Base-by-base conservation (phyloP, 2,113 vertebrate genomes). In the Bos indicus region DNA sequence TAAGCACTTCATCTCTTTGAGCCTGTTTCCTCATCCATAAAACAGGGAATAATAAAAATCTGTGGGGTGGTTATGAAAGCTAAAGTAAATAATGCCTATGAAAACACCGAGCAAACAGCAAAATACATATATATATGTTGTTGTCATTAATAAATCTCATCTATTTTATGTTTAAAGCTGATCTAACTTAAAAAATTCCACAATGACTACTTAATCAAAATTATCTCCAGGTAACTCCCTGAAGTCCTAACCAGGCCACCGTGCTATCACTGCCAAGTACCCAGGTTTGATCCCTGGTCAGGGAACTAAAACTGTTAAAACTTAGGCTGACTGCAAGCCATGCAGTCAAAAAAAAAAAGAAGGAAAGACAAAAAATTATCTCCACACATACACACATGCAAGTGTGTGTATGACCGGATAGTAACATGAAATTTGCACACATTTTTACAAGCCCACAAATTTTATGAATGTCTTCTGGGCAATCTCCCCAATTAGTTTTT, bases 21-120 rank as follows among this genome's bases (percentile, higher is more conserved):
- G 13, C 52, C 36, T 96, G 21, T 92, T 91, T 92, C 62, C 40
- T 88, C 25, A 23, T 40, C 89, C 97, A 59, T 95, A 94, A 97
- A 97, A 88, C 33, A 26, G 33, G 67, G 51, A 19, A 46, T 87
- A 88, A 96, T 84, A 97, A 96, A 87, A 56, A 14, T 33, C 19
- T 81, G 11, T 23, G 46, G 48, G 19, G 48, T 82, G 46, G 30
- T 89, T 78, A 64, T 59, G 91, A 95, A 95, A n/a, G 57, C 88
- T 90, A 81, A 94, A 64, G 21, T 88, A 96, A 95, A 94, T 40
- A 88, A 59, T 57, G 88, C 36, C 91, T 92, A 40, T 82, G 82
- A 88, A 97, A 96, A 90, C n/a, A 82, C 10, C 23, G 43, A 21
- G 16, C 23, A 78, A 86, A 52, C 2, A 6, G 40, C 74, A 81